Evolutionary conservation across 1,140 invertebrate species (phyloP), one percentile per base, ranked within the genome.

Genomic region (Orussus abietinus): DNA sequence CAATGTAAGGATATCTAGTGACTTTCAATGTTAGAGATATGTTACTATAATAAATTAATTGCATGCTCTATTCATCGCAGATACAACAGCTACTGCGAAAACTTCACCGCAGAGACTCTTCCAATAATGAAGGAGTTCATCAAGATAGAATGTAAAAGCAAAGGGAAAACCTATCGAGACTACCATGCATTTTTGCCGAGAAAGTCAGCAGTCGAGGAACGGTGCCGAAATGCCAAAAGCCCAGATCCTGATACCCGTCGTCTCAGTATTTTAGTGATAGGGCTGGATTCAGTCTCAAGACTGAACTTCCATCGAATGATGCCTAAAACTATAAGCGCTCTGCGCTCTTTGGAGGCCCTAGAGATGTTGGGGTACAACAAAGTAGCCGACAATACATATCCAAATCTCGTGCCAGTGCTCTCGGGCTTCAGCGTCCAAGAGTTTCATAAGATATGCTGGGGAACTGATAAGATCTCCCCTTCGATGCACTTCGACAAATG

Each of bases 261-360:
- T 30, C 63, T 78, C 6, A 86, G 81, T 49, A 76, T 96, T 0
- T 72, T 94, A 14, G 73, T 95, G 7, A 62, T 94, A n/a, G 92
- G 92, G 0, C 76, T 95, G 10, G 91, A 94, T 61, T 84, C 88
- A 1, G 79, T 93, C 2, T 95, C 91, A 0, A 77, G 89, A 31
- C 72, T 92, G 33, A 92, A 94, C 69, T 85, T 92, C 42, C 78
- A 86, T 30, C 78, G 90, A 13, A 84, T 88, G 42, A 86, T 93
- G 84, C 84, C 84, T 0, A 77, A 78, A 53, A 89, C 88, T 0
- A 64, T 79, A 1, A 51, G 68, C 1, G 80, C 78, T 50, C 70
- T 91, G 3, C 74, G 76, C 40, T 64, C 78, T 7, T 66, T 86
- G 4, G 74, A 70, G 1, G 80, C 82, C 6, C 75, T 86, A 5